These are phyloP conservation scores for Ophion slaviceki DNA, from an alignment of 2,888 invertebrate genomes.

Conservation along the genomic window DNA sequence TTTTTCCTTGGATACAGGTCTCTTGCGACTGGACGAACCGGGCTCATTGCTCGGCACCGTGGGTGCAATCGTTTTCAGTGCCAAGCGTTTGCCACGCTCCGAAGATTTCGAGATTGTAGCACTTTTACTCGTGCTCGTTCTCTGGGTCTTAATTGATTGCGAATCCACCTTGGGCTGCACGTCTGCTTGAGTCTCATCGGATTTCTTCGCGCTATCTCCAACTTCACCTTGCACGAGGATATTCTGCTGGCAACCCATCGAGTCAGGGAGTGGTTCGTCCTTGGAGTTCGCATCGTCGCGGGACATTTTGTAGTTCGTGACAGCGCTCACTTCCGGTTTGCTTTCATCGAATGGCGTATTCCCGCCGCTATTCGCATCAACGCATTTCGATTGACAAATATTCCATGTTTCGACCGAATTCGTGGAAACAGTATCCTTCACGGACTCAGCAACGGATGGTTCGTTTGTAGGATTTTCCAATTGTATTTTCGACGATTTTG, in stretches of 20 bases:
- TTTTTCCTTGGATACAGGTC: slow-evolving; percentile 51
- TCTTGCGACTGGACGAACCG: slow-evolving; percentile 45
- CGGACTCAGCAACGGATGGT: slow-evolving; percentile 9
- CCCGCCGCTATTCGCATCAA: not conserved
- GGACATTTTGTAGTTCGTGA: not conserved
- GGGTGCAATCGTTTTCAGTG: slow-evolving; percentile 24
- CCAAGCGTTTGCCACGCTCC: slow-evolving; percentile 36
- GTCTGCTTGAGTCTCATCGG: not conserved
- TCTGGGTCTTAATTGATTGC: slow-evolving; percentile 13
- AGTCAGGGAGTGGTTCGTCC: not conserved
- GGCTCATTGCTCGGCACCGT: slow-evolving; percentile 6
- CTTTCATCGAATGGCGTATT: not conserved
- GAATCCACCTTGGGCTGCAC: not conserved
- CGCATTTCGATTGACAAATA: not conserved
- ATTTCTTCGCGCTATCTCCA: not conserved
- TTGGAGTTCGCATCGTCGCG: slow-evolving; percentile 10
- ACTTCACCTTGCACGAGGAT: not conserved
- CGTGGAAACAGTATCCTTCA: not conserved
- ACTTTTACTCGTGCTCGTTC: slow-evolving; percentile 5
- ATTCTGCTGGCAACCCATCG: not conserved
- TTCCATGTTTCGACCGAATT: slow-evolving; percentile 5
- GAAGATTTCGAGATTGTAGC: slow-evolving; percentile 16
- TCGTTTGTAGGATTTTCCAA: slow-evolving; percentile 7
- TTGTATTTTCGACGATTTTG: not conserved
- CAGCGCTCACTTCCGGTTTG: not conserved